phyloP scores from a whole-genome alignment of 1,140 invertebrate species.

The Sinella curviseta region DNA sequence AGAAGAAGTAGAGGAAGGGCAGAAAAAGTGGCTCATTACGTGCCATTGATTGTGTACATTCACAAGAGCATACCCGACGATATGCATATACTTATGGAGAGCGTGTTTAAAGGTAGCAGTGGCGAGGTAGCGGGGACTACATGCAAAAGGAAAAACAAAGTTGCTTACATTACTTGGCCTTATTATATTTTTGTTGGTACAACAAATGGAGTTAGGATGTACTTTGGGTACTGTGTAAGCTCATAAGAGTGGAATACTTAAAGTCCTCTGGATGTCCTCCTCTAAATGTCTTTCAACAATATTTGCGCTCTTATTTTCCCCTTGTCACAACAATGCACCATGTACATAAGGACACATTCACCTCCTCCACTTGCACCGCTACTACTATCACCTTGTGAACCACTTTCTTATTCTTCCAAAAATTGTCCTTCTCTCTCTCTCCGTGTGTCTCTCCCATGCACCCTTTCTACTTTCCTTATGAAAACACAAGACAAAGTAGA shows the following conservation, averaged over 20 bases:
- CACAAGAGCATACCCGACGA: too few relatives aligned
- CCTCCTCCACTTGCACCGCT: too few relatives aligned
- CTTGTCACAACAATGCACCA: background rate
- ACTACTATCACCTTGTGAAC: background rate
- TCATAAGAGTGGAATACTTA: background rate
- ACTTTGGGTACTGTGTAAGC: background rate
- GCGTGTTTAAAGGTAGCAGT: too few relatives aligned
- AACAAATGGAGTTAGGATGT: background rate
- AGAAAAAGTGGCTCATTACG: too few relatives aligned
- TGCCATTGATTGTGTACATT: too few relatives aligned
- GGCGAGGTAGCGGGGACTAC: background rate
- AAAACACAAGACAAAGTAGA: background rate
- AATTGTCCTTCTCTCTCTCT: background rate
- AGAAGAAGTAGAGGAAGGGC: too few relatives aligned
- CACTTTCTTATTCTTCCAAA: background rate
- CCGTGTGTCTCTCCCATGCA: background rate
- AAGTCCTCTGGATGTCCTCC: background rate
- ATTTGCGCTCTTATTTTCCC: background rate
- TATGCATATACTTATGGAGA: too few relatives aligned
- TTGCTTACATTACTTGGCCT: background rate
- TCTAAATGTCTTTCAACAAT: slow-evolving; percentile 1
- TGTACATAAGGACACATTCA: background rate
- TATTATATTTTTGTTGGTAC: background rate
- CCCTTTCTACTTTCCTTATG: background rate
- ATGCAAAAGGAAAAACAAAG: background rate